Evolutionary conservation across 2,113 vertebrate species (phyloP).

Genomic region (Brevimyrus niger): DNA sequence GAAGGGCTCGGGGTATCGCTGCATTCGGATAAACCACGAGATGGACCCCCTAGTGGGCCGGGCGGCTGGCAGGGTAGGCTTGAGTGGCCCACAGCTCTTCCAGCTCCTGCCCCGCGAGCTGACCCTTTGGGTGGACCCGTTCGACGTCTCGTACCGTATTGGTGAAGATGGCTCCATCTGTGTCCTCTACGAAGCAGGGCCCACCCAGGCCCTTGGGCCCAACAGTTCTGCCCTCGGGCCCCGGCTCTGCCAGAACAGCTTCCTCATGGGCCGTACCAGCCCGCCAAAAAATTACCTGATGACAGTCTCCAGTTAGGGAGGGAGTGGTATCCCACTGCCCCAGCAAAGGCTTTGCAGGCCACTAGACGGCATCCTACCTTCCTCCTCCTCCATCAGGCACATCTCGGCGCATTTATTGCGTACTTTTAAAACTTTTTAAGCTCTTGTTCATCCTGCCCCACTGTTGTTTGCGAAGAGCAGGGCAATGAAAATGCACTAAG

Average conservation of each 20-base stretch:
- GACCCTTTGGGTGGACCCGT: conserved; percentile 81
- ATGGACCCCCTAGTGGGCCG: conserved; percentile 77
- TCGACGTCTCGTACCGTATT: conserved; percentile 76
- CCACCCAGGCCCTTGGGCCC: not conserved
- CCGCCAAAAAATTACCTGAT: conserved; percentile 75
- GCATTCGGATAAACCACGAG: conserved; percentile 77
- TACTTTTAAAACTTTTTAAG: not conserved
- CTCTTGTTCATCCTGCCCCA: conserved; percentile 1
- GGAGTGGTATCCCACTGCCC: not conserved
- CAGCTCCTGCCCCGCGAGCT: conserved; percentile 71
- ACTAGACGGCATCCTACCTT: not conserved
- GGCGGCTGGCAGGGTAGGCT: conserved; percentile 63
- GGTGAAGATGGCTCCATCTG: conserved; percentile 82
- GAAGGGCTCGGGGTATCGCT: conserved; percentile 80
- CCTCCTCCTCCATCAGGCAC: not conserved
- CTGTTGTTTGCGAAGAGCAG: not conserved
- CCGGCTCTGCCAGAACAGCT: conserved; percentile 63
- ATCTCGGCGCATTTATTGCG: not conserved
- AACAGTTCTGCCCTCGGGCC: not conserved
- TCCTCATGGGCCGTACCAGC: conserved; percentile 60
- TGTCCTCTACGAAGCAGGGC: conserved; percentile 63
- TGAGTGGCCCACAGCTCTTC: conserved; percentile 61
- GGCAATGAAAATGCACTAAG: not conserved
- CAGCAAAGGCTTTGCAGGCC: not conserved
- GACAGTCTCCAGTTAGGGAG: conserved; percentile 70